Conservation (phyloP, 2,113 vertebrate genomes). For the Rynchops niger region DNA sequence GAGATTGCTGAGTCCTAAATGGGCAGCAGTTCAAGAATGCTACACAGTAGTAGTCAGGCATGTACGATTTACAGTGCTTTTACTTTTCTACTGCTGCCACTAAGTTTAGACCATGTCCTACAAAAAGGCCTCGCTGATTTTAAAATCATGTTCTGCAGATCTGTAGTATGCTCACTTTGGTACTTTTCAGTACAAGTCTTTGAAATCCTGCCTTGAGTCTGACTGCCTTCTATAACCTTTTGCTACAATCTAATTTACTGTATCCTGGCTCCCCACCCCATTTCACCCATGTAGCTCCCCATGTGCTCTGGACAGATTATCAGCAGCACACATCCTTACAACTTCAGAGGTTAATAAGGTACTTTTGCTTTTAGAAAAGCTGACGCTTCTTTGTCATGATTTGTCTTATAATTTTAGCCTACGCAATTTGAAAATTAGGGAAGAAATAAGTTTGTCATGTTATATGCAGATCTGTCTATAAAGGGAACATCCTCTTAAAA, state of each 20-base stretch:
- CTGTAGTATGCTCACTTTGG: not conserved
- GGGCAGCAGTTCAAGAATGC: slow-evolving; percentile 77
- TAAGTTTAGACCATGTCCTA: slow-evolving; percentile 63
- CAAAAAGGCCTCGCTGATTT: slow-evolving; percentile 6
- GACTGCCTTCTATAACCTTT: not conserved
- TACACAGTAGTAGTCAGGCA: slow-evolving; percentile 62
- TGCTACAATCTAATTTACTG: not conserved
- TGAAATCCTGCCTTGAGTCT: not conserved
- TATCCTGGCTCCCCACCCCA: not conserved
- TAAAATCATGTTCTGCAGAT: not conserved
- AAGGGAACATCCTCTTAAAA: not conserved
- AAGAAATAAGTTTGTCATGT: not conserved
- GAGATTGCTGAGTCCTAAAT: slow-evolving; percentile 64
- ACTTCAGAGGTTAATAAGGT: not conserved
- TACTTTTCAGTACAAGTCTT: not conserved
- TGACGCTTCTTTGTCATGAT: not conserved
- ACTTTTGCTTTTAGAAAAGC: not conserved
- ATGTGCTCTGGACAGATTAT: rapidly evolving
- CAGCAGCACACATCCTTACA: not conserved
- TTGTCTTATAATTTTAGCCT: not conserved
- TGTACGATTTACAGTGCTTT: slow-evolving; percentile 64
- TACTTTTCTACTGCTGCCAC: slow-evolving; percentile 61
- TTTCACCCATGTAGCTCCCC: not conserved
- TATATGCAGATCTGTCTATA: not conserved
- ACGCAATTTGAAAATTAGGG: not conserved